Evolutionary conservation across 1,140 invertebrate species (phyloP).

Genomic region (Streblospio benedicti): DNA sequence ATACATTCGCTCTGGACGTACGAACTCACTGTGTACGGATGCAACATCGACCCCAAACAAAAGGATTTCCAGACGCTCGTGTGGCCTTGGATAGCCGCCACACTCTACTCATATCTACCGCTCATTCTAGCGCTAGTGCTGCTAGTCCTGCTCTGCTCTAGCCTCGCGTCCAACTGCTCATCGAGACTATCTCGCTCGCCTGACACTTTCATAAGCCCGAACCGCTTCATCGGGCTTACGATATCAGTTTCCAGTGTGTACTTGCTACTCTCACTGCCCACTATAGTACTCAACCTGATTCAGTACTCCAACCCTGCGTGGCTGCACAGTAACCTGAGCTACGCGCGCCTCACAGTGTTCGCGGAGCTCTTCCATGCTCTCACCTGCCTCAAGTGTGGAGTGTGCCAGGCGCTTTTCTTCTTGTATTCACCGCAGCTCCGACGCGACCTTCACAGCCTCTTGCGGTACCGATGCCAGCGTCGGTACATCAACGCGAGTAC

Average conservation of each 20-base stretch:
- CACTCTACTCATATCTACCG: neutral
- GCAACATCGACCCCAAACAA: neutral
- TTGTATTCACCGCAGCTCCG: too few species aligned
- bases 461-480: too few species aligned
- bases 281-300: neutral
- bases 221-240: neutral
- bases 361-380: too few species aligned
- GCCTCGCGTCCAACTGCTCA: too few species aligned
- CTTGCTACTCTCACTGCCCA: neutral
- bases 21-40: neutral
- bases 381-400: too few species aligned
- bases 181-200: too few species aligned
- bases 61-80: conserved; percentile 2
- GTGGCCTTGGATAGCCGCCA: conserved; percentile 7
- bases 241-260: neutral
- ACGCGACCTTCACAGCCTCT: too few species aligned
- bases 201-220: neutral
- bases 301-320: neutral
- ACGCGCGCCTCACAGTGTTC: too few species aligned
- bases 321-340: too few species aligned
- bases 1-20: conserved; percentile 3
- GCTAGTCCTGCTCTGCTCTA: neutral
- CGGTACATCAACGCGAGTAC: too few species aligned
- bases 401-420: too few species aligned
- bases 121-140: neutral